Base-by-base conservation (phyloP, 2,113 vertebrate species). In the Xiphophorus maculatus region DNA sequence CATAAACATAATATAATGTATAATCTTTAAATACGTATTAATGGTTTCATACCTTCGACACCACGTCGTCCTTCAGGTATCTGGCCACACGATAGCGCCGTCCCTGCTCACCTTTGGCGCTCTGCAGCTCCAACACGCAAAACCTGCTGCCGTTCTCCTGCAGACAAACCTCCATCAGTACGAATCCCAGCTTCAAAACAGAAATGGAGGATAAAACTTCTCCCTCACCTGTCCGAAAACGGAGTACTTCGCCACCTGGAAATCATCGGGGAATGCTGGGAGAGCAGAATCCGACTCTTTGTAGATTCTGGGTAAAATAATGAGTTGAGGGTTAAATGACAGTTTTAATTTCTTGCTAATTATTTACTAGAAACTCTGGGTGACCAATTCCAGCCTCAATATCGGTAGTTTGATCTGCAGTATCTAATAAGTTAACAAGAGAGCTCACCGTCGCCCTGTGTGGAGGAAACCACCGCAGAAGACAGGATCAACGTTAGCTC, bases 191-290 rank as follows among this genome's bases (percentile, higher is more conserved):
- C n/a, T 61, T 14, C 19, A 14, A 22, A 15, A 28, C 54, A 37
- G 1, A 28, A 25, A 44, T 13, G 4, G 28, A 54, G 0, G 17
- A 58, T 9, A 28, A 17, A 76, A 70, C 28, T 1, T 2, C 0
- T 48, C 25, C 4, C 48, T 86, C 71, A 97, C 96, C 91, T 94
- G 96, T 86, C 94, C 76, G 89, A 96, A 94, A 83, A 93, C 12
- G 0, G 88, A 87, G 76, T 96, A 97, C 82, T 96, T 96, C 80
- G 95, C 96, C 89, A 96, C 95, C 88, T 96, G 94, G 81, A 96
- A 96, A 73, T 93, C 44, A 51, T 93, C 76, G 19, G 93, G 91
- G 84, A 91, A 94, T 67, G 75, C 33, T 61, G 91, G 88, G 74
- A 89, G 76, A 74, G 91, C 87, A 10, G 35, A 25, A 75, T 91